Conservation (phyloP, 2,888 invertebrate species). For the Drosophila parthenogenetica region DNA sequence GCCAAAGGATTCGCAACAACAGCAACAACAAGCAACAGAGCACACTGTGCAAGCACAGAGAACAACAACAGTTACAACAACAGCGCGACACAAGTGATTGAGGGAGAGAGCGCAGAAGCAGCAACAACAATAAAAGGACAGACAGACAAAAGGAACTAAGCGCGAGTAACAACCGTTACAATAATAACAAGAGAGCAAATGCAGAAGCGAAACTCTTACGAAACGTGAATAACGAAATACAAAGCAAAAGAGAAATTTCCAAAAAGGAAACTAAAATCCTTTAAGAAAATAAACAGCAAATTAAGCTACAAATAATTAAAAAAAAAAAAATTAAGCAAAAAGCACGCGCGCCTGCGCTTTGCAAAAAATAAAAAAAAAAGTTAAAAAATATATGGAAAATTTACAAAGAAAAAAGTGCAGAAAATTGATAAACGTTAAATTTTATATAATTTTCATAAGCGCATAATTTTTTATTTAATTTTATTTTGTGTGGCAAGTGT, state of each 20-base stretch:
- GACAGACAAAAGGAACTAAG: conserved; percentile 5
- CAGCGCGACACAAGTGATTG: conserved; percentile 45
- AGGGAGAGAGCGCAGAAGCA: conserved; percentile 20
- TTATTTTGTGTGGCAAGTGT: conserved; percentile 58
- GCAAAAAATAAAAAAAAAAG: conserved; percentile 10
- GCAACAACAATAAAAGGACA: conserved; percentile 6
- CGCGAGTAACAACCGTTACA: conserved; percentile 25
- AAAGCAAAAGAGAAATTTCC: conserved; percentile 7
- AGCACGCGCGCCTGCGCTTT: conserved; percentile 46
- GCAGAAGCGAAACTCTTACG: conserved; percentile 53
- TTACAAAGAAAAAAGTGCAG: conserved; percentile 5
- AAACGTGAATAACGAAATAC: conserved; percentile 53
- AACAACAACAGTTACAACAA: conserved; percentile 43
- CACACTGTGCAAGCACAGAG: conserved; percentile 34
- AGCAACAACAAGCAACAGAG: conserved; percentile 22
- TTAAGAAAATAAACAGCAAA: conserved; percentile 4
- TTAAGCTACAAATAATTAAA: conserved; percentile 18
- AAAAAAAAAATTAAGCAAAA: conserved; percentile 11
- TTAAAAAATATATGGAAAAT: conserved; percentile 4
- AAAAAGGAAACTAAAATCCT: conserved; percentile 4
- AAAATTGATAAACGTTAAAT: conserved; percentile 13
- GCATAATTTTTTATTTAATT: conserved; percentile 26
- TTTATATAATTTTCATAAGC: conserved; percentile 1
- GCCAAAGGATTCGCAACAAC: conserved; percentile 46
- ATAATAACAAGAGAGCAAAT: conserved; percentile 19